Percentiles rank a stretch among this genome's conserved stretches.
Conservation (phyloP, 1,140 invertebrate genomes). For the Harpegnathos saltator region DNA sequence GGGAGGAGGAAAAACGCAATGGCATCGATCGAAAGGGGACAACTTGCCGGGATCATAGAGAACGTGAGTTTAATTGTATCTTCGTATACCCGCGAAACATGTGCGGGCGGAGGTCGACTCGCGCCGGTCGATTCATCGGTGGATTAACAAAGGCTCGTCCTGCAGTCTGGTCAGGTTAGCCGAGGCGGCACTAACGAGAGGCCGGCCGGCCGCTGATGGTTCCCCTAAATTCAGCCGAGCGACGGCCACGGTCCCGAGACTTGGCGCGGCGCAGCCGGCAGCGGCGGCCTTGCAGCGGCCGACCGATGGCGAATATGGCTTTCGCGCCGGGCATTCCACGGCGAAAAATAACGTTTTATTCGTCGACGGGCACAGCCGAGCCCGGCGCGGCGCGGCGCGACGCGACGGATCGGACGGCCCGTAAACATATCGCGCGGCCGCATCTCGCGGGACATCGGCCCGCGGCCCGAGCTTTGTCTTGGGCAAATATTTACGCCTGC, state of each 20-base stretch:
- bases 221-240: conserved; percentile 21
- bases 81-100: not conserved
- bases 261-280: not conserved
- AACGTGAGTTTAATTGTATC: conserved; percentile 12
- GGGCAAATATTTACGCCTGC: conserved; percentile 1
- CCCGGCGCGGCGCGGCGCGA: too few species aligned
- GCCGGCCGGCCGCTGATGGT: conserved; percentile 5
- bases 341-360: conserved; percentile 31
- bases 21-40: not conserved
- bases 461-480: conserved; percentile 7
- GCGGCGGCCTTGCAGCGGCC: not conserved
- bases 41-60: not conserved
- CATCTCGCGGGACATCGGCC: conserved; percentile 14
- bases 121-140: not conserved
- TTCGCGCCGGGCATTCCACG: not conserved
- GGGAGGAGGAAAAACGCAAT: too few species aligned
- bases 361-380: not conserved
- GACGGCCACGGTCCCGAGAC: not conserved
- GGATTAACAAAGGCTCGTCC: conserved; percentile 35
- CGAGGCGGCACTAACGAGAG: not conserved
- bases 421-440: conserved; percentile 14
- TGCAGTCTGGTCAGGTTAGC: not conserved
- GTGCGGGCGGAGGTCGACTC: not conserved
- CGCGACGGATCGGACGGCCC: not conserved
- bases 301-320: not conserved